Evolutionary conservation across 2,888 invertebrate genomes (phyloP).

Genomic region (Drepanosiphum platanoidis): DNA sequence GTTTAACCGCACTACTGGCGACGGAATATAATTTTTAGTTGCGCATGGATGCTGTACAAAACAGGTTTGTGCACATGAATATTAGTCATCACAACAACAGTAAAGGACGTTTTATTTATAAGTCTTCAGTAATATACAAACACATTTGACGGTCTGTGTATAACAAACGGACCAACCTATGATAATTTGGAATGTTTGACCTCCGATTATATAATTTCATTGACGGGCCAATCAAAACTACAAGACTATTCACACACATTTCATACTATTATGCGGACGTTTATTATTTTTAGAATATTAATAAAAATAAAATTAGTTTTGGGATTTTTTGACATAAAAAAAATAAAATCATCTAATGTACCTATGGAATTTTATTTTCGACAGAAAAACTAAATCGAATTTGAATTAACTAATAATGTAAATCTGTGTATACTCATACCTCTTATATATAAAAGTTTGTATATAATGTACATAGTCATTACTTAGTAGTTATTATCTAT

Average conservation of each 20-base stretch:
- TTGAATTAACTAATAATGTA: not conserved
- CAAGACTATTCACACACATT: not conserved
- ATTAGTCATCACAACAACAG: conserved; percentile 54
- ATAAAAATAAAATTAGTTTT: not conserved
- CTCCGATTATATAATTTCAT: conserved; percentile 48
- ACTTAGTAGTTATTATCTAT: too few relatives aligned
- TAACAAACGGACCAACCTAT: conserved; percentile 33
- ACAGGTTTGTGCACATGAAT: conserved; percentile 61
- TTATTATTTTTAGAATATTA: not conserved
- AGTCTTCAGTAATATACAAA: conserved; percentile 42
- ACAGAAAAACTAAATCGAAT: not conserved
- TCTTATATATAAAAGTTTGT: too few relatives aligned
- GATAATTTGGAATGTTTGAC: conserved; percentile 35
- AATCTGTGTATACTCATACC: too few relatives aligned
- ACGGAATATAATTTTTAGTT: conserved; percentile 23
- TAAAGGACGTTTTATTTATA: conserved; percentile 62
- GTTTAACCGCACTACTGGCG: conserved; percentile 30
- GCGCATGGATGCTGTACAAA: conserved; percentile 52
- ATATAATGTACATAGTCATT: too few relatives aligned
- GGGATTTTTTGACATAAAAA: not conserved
- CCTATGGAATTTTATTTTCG: not conserved
- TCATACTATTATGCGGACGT: not conserved
- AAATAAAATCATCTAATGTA: not conserved
- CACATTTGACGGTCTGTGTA: conserved; percentile 20
- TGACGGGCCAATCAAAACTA: conserved; percentile 20